These are phyloP conservation scores for Virgularia gustaviana DNA, from an alignment of 92 coral and sea anemone species.

Conservation along the genomic window DNA sequence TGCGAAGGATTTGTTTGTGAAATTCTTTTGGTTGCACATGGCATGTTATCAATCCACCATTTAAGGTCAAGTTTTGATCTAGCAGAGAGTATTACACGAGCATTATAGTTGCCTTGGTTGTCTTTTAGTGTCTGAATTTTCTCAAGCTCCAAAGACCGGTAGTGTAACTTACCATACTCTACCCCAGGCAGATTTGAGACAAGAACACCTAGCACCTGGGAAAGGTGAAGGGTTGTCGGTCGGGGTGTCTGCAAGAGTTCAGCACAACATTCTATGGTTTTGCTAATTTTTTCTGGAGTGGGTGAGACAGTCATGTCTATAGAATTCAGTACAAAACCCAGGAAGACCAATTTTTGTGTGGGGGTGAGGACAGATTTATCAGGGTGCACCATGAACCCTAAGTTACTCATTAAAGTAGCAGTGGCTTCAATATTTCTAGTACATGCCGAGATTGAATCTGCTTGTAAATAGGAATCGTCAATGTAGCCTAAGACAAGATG, in stretches of 20 bases:
- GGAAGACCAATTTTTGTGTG: not conserved
- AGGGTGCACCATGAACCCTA: not conserved
- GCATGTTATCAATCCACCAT: not conserved
- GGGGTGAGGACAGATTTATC: not conserved
- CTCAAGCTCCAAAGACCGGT: not conserved
- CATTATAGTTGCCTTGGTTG: not conserved
- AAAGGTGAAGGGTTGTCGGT: not conserved
- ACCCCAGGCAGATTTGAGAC: not conserved
- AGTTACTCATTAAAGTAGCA: no score
- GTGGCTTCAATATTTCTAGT: conserved; percentile 30
- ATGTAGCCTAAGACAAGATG: conserved; percentile 47
- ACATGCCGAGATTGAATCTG: conserved; percentile 37
- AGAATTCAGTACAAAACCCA: not conserved
- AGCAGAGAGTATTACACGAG: not conserved
- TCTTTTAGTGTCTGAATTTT: not conserved
- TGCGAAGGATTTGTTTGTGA: no score
- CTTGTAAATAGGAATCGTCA: conserved; percentile 55
- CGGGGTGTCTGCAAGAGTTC: not conserved
- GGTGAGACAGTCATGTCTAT: not conserved
- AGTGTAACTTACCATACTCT: no score
- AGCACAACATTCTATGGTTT: not conserved
- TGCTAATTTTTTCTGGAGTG: not conserved
- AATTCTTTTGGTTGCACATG: not conserved
- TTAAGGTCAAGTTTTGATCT: not conserved
- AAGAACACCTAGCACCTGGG: not conserved